phyloP scores from a whole-genome alignment of 2,888 invertebrate genomes.

The Steinernema hermaphroditum region DNA sequence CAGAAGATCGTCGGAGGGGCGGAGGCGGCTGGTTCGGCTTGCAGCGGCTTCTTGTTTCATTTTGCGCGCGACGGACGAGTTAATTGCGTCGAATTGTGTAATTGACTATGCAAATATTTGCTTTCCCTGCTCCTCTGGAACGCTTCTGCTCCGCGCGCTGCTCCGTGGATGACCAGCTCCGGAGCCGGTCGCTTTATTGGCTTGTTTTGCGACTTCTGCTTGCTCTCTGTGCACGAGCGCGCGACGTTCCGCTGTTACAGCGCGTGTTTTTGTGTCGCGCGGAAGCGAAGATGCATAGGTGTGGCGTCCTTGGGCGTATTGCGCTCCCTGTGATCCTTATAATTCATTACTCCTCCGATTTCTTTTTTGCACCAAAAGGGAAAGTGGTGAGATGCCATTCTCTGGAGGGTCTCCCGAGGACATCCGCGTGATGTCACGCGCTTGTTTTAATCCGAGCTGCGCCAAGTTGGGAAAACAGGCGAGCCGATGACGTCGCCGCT shows the following conservation, averaged over 20 bases:
- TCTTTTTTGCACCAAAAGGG: slow-evolving; percentile 1
- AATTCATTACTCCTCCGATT: slow-evolving; percentile 26
- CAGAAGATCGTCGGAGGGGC: neutral
- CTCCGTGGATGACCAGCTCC: too few relatives aligned
- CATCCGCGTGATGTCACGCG: slow-evolving; percentile 3
- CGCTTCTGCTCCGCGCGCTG: neutral
- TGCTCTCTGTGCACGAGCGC: slow-evolving; percentile 18
- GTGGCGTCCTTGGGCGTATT: slow-evolving; percentile 29
- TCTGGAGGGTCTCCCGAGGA: too few relatives aligned
- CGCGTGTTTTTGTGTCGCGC: slow-evolving; percentile 23
- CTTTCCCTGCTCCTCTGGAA: neutral
- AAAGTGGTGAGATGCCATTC: neutral
- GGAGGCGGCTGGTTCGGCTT: neutral
- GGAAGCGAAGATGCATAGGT: slow-evolving; percentile 25
- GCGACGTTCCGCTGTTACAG: slow-evolving; percentile 28
- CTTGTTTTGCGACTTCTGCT: slow-evolving; percentile 15
- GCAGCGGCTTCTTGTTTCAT: slow-evolving; percentile 27
- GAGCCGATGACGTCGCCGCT: slow-evolving; percentile 26
- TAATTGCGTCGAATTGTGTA: slow-evolving; percentile 30
- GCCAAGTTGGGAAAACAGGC: neutral
- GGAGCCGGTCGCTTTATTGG: slow-evolving; percentile 18
- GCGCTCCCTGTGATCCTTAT: slow-evolving; percentile 14
- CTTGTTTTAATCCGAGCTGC: neutral
- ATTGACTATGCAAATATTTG: slow-evolving; percentile 30
- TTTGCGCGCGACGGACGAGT: slow-evolving; percentile 12